Evolutionary conservation across 2,797 vertebrate species (phyloP).

Genomic region (Megalops cyprinoides): DNA sequence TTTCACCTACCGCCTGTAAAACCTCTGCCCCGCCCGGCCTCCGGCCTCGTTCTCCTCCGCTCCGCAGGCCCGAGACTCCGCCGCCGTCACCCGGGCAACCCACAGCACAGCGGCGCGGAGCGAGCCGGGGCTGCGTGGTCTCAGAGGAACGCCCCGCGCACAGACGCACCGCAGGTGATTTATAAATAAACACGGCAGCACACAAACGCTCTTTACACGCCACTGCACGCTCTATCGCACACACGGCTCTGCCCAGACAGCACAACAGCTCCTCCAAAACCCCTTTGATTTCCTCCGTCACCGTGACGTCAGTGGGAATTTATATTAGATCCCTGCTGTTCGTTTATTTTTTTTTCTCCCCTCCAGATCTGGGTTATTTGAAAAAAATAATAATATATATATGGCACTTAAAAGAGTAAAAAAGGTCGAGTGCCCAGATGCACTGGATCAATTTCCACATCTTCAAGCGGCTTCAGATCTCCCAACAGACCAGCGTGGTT

Average conservation of each 20-base stretch:
- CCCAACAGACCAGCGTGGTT: slow-evolving; percentile 46
- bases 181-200: slow-evolving; percentile 42
- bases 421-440: slow-evolving; percentile 46
- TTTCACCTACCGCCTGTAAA: slow-evolving; percentile 48
- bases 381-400: slow-evolving; percentile 53
- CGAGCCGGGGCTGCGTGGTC: slow-evolving; percentile 26
- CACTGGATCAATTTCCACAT: slow-evolving; percentile 56
- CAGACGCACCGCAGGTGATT: slow-evolving; percentile 38
- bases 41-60: slow-evolving; percentile 30
- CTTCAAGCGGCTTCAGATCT: slow-evolving; percentile 45
- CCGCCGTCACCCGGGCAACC: slow-evolving; percentile 42
- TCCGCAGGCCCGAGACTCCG: slow-evolving; percentile 44
- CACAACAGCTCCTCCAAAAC: too few species aligned
- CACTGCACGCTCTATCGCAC: slow-evolving; percentile 22
- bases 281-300: neutral
- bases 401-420: slow-evolving; percentile 56
- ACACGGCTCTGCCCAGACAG: neutral
- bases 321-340: slow-evolving; percentile 33
- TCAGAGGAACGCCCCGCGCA: neutral
- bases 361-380: slow-evolving; percentile 53
- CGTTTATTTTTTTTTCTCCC: slow-evolving; percentile 39
- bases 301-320: neutral
- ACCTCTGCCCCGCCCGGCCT: neutral
- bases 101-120: neutral
- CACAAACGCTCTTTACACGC: too few species aligned